These are phyloP conservation scores for Corvus hawaiiensis DNA, from an alignment of 2,113 vertebrate species.

Conservation along the genomic window DNA sequence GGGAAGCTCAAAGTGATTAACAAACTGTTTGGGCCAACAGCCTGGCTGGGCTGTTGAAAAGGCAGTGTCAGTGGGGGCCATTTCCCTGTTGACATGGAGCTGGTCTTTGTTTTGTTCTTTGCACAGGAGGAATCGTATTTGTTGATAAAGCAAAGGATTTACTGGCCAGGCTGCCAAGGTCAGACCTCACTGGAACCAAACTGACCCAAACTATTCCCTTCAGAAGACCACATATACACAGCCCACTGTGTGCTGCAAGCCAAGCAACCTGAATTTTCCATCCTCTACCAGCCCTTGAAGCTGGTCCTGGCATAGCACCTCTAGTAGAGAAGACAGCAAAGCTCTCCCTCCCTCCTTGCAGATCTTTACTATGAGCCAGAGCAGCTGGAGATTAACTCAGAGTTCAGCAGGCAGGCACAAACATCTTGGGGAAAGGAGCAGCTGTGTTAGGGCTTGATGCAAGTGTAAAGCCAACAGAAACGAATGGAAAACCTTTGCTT, in stretches of 20 bases:
- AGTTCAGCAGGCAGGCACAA: background rate
- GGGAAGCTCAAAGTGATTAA: background rate
- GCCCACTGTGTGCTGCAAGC: background rate
- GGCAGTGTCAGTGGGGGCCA: fast-evolving
- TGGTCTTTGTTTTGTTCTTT: background rate
- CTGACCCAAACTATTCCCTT: background rate
- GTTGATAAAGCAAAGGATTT: conserved; percentile 6
- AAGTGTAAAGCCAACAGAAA: background rate
- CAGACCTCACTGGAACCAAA: background rate
- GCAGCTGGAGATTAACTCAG: background rate
- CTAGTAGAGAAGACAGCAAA: background rate
- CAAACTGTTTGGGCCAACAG: background rate
- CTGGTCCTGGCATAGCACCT: background rate
- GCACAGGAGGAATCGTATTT: background rate
- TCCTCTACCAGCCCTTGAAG: background rate
- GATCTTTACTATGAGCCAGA: background rate
- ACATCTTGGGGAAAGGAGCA: background rate
- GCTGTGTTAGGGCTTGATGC: background rate
- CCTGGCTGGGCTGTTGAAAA: background rate
- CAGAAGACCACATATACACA: background rate
- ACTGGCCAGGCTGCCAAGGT: background rate
- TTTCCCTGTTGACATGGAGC: background rate
- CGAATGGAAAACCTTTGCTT: fast-evolving
- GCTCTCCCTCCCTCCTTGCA: background rate
- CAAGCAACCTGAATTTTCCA: background rate